These are phyloP conservation scores for Nesidiocoris tenuis DNA, from an alignment of 2,888 invertebrate species.

Conservation along the genomic window DNA sequence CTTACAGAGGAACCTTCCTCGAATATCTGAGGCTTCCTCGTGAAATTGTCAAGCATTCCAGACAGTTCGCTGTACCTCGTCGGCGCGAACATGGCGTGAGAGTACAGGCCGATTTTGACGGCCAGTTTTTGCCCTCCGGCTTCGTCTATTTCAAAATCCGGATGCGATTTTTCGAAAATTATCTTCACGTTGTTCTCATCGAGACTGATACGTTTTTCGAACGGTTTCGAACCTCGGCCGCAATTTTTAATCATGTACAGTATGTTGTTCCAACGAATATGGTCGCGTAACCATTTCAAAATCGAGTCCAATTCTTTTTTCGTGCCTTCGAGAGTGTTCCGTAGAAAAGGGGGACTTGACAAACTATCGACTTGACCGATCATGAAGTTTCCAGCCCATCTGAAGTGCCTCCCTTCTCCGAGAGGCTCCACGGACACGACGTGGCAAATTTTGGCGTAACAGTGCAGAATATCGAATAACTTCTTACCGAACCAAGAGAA, in stretches of 20 bases:
- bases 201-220: conserved; percentile 14
- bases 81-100: conserved; percentile 24
- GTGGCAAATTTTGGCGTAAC: conserved; percentile 26
- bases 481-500: conserved; percentile 46
- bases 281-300: conserved; percentile 36
- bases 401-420: conserved; percentile 7
- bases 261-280: conserved; percentile 45
- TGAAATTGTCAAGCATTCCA: not conserved
- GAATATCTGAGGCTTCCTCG: not conserved
- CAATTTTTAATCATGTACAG: conserved; percentile 23
- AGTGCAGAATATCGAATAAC: conserved; percentile 41
- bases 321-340: conserved; percentile 1
- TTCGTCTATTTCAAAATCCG: not conserved
- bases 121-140: not conserved
- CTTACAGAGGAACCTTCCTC: not conserved
- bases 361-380: conserved; percentile 17
- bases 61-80: conserved; percentile 9
- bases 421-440: conserved; percentile 19
- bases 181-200: not conserved
- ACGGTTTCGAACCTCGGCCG: not conserved
- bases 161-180: conserved; percentile 12
- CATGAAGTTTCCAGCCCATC: conserved; percentile 30
- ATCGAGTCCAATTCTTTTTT: conserved; percentile 34
- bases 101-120: conserved; percentile 16
- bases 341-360: conserved; percentile 29